Percentiles rank a stretch among this genome's conserved stretches.
These are phyloP conservation scores for Galerucella pusilla DNA, from an alignment of 2,888 invertebrate genomes.

Conservation along the genomic window DNA sequence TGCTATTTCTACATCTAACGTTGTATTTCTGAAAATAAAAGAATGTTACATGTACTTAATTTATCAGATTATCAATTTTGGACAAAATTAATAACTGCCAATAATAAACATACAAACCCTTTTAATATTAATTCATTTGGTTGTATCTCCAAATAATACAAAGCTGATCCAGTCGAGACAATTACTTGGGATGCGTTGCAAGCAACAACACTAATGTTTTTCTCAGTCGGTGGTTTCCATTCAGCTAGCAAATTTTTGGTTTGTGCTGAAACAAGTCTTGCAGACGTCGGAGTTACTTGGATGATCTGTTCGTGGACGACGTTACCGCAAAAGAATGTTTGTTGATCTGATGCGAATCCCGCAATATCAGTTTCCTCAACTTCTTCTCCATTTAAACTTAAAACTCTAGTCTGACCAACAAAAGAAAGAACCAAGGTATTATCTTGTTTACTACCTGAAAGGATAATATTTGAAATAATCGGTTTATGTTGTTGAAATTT, in stretches of 20 bases:
- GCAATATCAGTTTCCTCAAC: constrained; percentile 96
- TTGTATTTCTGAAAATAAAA: constrained; percentile 69
- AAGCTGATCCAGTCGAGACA: constrained; percentile 87
- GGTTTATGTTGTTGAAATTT: neutral
- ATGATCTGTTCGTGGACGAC: constrained; percentile 83
- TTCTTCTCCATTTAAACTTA: constrained; percentile 93
- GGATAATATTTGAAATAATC: constrained; percentile 16
- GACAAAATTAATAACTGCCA: no score
- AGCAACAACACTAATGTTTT: constrained; percentile 89
- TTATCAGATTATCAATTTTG: neutral
- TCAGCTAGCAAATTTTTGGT: constrained; percentile 75
- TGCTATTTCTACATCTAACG: constrained; percentile 93
- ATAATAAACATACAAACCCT: constrained; percentile 62
- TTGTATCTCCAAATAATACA: constrained; percentile 84
- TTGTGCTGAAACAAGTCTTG: constrained; percentile 76
- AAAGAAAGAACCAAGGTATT: constrained; percentile 95
- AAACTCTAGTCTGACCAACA: constrained; percentile 94
- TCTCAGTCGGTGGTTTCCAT: constrained; percentile 78
- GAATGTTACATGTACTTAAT: neutral
- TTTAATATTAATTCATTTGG: constrained; percentile 73
- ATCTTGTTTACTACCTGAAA: constrained; percentile 67
- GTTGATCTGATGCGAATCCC: constrained; percentile 91
- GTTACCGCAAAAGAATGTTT: constrained; percentile 95
- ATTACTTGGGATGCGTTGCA: constrained; percentile 82
- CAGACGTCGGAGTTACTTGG: constrained; percentile 74